Conservation (phyloP, 92 coral and sea anemone genomes). For the Porites evermanni region DNA sequence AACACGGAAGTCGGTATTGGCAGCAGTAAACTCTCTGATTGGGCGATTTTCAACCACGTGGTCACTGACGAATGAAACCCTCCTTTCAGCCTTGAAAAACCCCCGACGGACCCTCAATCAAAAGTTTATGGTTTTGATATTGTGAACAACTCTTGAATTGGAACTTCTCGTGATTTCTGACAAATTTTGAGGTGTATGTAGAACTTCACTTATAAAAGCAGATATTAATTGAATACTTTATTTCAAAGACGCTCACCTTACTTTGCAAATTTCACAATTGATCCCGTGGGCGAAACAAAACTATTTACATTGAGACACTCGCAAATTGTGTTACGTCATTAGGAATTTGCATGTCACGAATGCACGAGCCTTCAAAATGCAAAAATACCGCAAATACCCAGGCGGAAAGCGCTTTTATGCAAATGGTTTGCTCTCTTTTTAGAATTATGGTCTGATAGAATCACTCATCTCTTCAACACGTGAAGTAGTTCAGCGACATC, state of each 20-base stretch:
- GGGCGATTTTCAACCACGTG: conserved; percentile 31
- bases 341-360: neutral
- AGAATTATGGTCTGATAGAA: too few species aligned
- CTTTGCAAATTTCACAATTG: conserved; percentile 13
- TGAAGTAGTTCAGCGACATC: too few species aligned
- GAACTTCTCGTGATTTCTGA: neutral
- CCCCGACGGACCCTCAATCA: neutral
- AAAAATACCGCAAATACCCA: neutral
- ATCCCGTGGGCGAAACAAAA: conserved; percentile 6
- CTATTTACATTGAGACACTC: neutral
- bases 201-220: neutral
- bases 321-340: conserved; percentile 6
- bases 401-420: neutral
- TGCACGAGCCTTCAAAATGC: neutral
- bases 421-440: too few species aligned
- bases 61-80: neutral
- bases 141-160: too few species aligned
- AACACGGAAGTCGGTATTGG: conserved; percentile 46
- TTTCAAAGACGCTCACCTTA: neutral
- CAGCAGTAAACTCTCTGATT: conserved; percentile 14
- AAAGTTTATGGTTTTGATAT: too few species aligned
- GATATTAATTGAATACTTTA: neutral
- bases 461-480: too few species aligned
- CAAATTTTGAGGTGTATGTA: neutral
- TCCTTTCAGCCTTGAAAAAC: neutral